phyloP scores from a whole-genome alignment of 2,113 vertebrate genomes.

The Lamprologus ornatipinnis region DNA sequence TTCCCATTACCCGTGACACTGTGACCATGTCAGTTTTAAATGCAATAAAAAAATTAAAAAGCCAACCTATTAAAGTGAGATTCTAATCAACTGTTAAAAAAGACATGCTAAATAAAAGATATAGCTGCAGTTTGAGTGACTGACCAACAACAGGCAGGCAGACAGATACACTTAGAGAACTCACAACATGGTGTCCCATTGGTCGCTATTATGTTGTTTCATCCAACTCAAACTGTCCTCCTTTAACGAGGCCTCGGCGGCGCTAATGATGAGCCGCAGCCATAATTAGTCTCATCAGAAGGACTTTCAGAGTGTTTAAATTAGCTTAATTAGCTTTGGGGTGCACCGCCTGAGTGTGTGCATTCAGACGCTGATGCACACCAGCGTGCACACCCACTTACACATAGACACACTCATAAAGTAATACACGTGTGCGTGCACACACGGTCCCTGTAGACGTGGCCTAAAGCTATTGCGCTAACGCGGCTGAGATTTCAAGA shows the following conservation, averaged over 20 bases:
- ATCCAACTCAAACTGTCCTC: background rate
- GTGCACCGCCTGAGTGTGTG: background rate
- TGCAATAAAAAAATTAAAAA: background rate
- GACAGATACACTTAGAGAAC: background rate
- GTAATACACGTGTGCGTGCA: background rate
- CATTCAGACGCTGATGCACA: background rate
- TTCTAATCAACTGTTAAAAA: background rate
- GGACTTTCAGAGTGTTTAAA: slow-evolving; percentile 64
- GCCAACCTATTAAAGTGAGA: background rate
- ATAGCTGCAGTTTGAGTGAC: background rate
- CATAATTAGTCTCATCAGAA: slow-evolving; percentile 70
- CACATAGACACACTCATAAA: background rate
- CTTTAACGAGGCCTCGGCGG: slow-evolving; percentile 1
- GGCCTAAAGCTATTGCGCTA: slow-evolving; percentile 23
- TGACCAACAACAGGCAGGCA: background rate
- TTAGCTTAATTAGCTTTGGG: slow-evolving; percentile 66
- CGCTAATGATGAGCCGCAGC: slow-evolving; percentile 21
- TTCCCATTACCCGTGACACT: too few species aligned
- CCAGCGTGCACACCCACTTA: background rate
- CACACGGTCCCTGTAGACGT: slow-evolving; percentile 33
- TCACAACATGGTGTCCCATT: background rate
- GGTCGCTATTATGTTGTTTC: background rate
- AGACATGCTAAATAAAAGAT: background rate
- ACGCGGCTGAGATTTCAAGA: slow-evolving; percentile 22
- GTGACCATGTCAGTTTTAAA: background rate